Conservation (phyloP, 2,797 vertebrate species). For the Loris lydekkerianus region DNA sequence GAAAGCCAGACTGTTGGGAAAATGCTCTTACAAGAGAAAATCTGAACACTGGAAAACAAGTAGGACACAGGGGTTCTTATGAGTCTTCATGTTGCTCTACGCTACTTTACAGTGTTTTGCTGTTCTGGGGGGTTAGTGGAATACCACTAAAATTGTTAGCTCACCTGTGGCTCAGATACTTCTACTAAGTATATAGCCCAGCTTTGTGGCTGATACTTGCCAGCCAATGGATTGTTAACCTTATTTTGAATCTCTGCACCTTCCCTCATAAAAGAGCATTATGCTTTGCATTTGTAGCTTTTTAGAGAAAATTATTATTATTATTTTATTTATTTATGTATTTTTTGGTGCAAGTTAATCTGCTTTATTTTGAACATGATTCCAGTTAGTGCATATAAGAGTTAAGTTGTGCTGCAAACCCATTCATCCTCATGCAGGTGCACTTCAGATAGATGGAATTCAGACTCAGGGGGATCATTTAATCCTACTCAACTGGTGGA, state of each 20-base stretch:
- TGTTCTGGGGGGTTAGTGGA: slow-evolving; percentile 54
- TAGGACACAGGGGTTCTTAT: not conserved
- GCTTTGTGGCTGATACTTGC: slow-evolving; percentile 35
- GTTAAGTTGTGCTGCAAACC: not conserved
- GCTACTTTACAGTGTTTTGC: not conserved
- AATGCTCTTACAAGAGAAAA: slow-evolving; percentile 22
- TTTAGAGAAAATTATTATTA: not conserved
- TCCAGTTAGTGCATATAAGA: not conserved
- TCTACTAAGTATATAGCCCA: slow-evolving; percentile 18
- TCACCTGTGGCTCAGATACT: not conserved
- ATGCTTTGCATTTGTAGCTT: slow-evolving; percentile 21
- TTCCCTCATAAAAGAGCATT: not conserved
- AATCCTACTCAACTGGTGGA: not conserved
- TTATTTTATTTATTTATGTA: too few relatives aligned
- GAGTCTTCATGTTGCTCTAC: not conserved
- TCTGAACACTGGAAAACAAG: not conserved
- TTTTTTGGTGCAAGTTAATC: slow-evolving; percentile 13
- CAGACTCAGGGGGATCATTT: not conserved
- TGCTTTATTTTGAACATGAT: slow-evolving; percentile 60
- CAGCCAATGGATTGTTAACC: not conserved
- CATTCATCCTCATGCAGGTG: not conserved
- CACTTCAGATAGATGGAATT: slow-evolving; percentile 1
- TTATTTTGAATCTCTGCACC: slow-evolving; percentile 28
- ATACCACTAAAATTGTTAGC: slow-evolving; percentile 15
- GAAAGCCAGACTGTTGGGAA: slow-evolving; percentile 14